These are phyloP conservation scores for Cydia amplana DNA, from an alignment of 1,140 invertebrate genomes.

Conservation along the genomic window DNA sequence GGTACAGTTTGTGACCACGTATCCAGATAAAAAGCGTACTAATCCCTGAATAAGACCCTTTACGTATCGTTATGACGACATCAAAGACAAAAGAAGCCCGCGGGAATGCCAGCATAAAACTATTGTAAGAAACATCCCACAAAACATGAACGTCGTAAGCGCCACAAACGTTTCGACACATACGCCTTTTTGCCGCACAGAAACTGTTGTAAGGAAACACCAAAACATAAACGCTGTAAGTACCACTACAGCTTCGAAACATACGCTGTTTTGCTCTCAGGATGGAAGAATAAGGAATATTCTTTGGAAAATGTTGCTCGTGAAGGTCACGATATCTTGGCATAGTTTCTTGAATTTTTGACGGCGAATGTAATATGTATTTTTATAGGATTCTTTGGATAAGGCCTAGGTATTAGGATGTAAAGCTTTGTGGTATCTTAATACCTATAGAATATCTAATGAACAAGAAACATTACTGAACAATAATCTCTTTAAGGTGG, in stretches of 20 bases:
- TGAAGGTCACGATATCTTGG: background rate
- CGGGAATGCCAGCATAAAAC: constrained; percentile 16
- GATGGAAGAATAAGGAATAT: background rate
- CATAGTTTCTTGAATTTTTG: background rate
- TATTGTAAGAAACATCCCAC: background rate
- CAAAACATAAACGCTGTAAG: background rate
- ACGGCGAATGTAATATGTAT: background rate
- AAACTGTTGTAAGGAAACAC: background rate
- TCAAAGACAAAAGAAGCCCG: constrained; percentile 21
- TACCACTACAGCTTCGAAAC: background rate
- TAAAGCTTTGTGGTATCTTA: no score
- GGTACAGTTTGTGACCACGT: background rate
- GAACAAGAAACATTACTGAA: no score
- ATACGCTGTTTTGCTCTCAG: background rate
- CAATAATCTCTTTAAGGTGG: no score
- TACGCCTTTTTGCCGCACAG: no score
- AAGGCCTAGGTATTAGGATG: no score
- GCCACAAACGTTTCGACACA: no score
- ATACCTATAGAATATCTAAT: no score
- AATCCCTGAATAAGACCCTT: constrained; percentile 15
- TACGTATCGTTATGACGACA: constrained; percentile 29
- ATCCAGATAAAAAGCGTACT: background rate
- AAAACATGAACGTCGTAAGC: background rate
- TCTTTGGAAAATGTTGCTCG: background rate
- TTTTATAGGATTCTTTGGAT: background rate